phyloP scores from a whole-genome alignment of 2,888 invertebrate genomes.

The Drosophila anceps region DNA sequence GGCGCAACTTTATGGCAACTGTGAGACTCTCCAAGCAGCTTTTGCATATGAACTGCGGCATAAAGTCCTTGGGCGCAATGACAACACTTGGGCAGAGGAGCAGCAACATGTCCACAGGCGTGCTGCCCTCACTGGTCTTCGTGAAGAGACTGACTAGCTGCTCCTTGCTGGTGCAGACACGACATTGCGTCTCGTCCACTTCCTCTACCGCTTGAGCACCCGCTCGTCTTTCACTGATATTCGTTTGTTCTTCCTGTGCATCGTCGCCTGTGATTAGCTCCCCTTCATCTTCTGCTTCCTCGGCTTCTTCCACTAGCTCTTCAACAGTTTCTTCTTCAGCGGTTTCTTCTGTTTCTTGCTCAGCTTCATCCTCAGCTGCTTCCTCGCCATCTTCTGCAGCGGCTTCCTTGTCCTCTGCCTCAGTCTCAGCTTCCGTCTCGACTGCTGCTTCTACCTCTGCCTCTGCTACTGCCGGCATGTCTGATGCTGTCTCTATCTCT shows the following conservation, averaged over 20 bases:
- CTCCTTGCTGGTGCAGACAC: slow-evolving; percentile 82
- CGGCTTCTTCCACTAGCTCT: slow-evolving; percentile 17
- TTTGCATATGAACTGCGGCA: slow-evolving; percentile 85
- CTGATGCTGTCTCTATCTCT: background rate
- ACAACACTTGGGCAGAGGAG: slow-evolving; percentile 84
- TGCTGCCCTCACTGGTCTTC: slow-evolving; percentile 67
- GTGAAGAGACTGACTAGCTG: slow-evolving; percentile 83
- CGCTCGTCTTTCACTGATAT: slow-evolving; percentile 36
- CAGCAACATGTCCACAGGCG: slow-evolving; percentile 85
- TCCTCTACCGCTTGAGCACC: slow-evolving; percentile 58
- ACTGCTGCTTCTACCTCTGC: background rate
- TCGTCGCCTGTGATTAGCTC: slow-evolving; percentile 69
- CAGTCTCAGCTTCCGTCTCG: background rate
- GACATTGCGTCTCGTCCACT: slow-evolving; percentile 84
- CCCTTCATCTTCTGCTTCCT: slow-evolving; percentile 44
- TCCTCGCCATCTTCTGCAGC: background rate
- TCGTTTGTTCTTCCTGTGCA: slow-evolving; percentile 40
- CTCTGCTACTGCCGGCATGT: background rate
- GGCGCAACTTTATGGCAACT: slow-evolving; percentile 84
- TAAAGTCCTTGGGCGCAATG: slow-evolving; percentile 84
- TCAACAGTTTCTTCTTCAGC: slow-evolving; percentile 13
- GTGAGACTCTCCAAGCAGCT: slow-evolving; percentile 83
- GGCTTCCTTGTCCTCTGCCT: background rate
- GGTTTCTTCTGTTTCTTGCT: background rate
- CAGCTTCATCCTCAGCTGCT: slow-evolving; percentile 5